Evolutionary conservation across 2,888 invertebrate species (phyloP).

Genomic region (Heliconius ismenius): DNA sequence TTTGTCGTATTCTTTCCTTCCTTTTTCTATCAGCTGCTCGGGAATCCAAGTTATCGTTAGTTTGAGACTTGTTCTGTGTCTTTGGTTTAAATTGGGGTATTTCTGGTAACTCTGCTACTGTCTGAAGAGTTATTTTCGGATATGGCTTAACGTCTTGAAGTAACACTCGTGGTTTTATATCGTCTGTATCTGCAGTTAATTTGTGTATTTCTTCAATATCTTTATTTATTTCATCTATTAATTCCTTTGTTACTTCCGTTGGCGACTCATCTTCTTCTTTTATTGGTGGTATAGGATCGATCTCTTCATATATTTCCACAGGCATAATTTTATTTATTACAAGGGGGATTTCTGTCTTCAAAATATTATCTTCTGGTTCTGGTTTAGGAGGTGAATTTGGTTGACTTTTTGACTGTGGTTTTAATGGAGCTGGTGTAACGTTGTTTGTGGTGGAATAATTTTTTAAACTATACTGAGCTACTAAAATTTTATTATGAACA

Average conservation of each 20-base stretch:
- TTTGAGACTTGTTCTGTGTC: conserved; percentile 59
- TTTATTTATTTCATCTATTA: conserved; percentile 73
- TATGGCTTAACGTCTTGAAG: conserved; percentile 78
- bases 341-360: conserved; percentile 59
- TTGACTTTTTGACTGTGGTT: conserved; percentile 76
- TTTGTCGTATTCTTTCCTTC: conserved; percentile 85
- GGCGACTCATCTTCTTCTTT: conserved; percentile 72
- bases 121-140: conserved; percentile 83
- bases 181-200: conserved; percentile 74
- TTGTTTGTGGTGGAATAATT: conserved; percentile 69
- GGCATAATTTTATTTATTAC: conserved; percentile 64
- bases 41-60: conserved; percentile 70
- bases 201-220: conserved; percentile 79
- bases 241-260: conserved; percentile 66
- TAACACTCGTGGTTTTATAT: conserved; percentile 67
- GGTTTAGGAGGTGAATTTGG: conserved; percentile 77
- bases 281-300: conserved; percentile 73
- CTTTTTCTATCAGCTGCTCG: conserved; percentile 79
- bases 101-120: conserved; percentile 83
- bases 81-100: conserved; percentile 82
- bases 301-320: conserved; percentile 69
- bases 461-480: conserved; percentile 81
- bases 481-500: conserved; percentile 78
- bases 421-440: conserved; percentile 56
- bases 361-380: conserved; percentile 66